phyloP scores from a whole-genome alignment of 2,113 vertebrate species.

The Penelope pileata region DNA sequence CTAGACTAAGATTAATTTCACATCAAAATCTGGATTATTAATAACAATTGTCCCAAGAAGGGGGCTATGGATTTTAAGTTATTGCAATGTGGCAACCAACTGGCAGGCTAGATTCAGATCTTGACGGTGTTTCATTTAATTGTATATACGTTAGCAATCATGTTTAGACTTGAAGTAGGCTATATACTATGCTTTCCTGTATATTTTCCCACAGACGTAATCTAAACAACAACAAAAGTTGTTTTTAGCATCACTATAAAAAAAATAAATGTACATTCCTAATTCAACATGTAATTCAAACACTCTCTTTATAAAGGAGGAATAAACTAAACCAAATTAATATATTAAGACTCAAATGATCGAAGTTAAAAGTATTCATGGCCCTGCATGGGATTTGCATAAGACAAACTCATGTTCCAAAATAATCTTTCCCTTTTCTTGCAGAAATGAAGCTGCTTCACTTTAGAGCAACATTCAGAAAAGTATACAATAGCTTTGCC shows the following conservation, averaged over 20 bases:
- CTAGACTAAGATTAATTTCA: neutral
- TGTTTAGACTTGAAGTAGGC: constrained; percentile 66
- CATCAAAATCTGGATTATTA: neutral
- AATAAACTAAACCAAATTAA: constrained; percentile 29
- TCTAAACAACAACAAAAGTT: constrained; percentile 70
- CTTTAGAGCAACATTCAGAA: neutral
- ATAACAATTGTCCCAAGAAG: neutral
- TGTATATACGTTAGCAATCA: constrained; percentile 33
- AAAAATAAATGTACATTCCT: neutral
- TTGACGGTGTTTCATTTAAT: constrained; percentile 46
- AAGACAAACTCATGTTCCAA: neutral
- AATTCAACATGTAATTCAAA: constrained; percentile 48
- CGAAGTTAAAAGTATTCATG: neutral
- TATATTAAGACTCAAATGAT: neutral
- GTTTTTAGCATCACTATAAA: constrained; percentile 56
- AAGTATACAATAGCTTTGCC: neutral
- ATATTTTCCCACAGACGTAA: constrained; percentile 65
- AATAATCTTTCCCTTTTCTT: neutral
- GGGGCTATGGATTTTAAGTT: neutral
- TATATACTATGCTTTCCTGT: constrained; percentile 37
- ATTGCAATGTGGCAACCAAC: constrained; percentile 8
- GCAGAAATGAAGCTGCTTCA: neutral
- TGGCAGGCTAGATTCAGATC: constrained; percentile 58
- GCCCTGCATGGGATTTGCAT: neutral
- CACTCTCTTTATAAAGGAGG: neutral